Base-by-base conservation (phyloP, 2,113 vertebrate species). In the Pelvicachromis taeniatus region DNA sequence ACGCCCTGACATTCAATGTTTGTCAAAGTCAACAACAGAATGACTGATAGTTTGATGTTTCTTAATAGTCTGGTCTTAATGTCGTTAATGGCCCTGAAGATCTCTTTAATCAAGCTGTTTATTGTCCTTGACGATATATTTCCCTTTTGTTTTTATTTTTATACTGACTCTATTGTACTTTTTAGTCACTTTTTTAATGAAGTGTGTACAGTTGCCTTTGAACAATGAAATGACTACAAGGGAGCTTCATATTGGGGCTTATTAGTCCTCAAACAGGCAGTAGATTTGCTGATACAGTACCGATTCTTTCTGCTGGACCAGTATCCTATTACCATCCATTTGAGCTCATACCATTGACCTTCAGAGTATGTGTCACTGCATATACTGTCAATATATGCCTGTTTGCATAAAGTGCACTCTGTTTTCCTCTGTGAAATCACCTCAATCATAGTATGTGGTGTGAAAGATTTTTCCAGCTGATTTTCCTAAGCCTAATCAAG, bases 281-380 rank as follows among this genome's bases (percentile, higher is more conserved):
- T 35, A 75, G 79, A 89, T 88, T 35, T 89, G 92, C 92, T 94
- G 91, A 93, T 88, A 58, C 58, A 70, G 78, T 77, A 21, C 85
- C 29, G 48, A 89, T 86, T 89, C 78, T 83, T 82, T 93, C 81
- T 56, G 78, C 35, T 78, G 73, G 88, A 87, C 77, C 42, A 14
- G 78, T 87, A 80, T 94, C 84, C 52, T 70, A 83, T 94, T 94
- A 94, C 93, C 70, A 87, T 85, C 87, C 82, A 48, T 56, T 89
- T 89, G 90, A 90, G 56, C 86, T 79, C 85, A 83, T 65, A 68
- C 63, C 86, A 12, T 88, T 89, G 91, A 93, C 93, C 92, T 95
- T 93, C 56, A 63, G 79, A 83, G 33, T 50, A 9, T 33, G 13
- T 87, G 86, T 75, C 83, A 52, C 55, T 84, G 68, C 87, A 48